Percentiles rank a stretch among this genome's conserved stretches.
Conservation (phyloP, 1,140 invertebrate species). For the Mactra quadrangularis region DNA sequence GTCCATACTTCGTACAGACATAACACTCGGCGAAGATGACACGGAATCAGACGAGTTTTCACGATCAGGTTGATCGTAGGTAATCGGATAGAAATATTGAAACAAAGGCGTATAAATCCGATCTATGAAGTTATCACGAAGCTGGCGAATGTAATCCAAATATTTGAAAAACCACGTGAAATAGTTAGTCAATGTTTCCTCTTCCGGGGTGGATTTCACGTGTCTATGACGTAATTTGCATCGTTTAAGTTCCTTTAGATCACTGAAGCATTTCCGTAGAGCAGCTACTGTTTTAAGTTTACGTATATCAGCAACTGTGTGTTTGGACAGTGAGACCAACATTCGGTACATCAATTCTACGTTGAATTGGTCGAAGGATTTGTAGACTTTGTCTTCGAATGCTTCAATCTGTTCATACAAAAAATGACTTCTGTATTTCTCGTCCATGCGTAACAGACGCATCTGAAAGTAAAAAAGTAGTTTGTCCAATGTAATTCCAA, state of each 20-base stretch:
- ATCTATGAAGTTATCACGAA: slow-evolving; percentile 75
- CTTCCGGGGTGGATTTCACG: slow-evolving; percentile 40
- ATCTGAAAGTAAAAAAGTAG: slow-evolving; percentile 72
- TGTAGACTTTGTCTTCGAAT: slow-evolving; percentile 78
- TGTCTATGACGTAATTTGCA: slow-evolving; percentile 59
- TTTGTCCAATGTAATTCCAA: too few relatives aligned
- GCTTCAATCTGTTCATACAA: slow-evolving; percentile 74
- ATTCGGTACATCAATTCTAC: slow-evolving; percentile 71
- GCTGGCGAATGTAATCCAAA: slow-evolving; percentile 73
- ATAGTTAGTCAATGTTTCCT: slow-evolving; percentile 72
- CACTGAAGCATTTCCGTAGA: slow-evolving; percentile 68
- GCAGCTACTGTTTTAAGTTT: slow-evolving; percentile 71
- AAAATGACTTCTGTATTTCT: slow-evolving; percentile 72
- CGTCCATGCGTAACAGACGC: slow-evolving; percentile 71
- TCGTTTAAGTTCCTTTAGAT: slow-evolving; percentile 66
- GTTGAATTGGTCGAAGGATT: slow-evolving; percentile 73
- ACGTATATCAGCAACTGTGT: slow-evolving; percentile 58
- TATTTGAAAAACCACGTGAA: slow-evolving; percentile 80
- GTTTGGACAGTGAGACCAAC: slow-evolving; percentile 67
- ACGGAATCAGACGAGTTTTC: slow-evolving; percentile 66
- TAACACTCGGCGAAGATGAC: slow-evolving; percentile 69
- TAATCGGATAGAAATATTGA: slow-evolving; percentile 75
- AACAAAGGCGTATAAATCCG: slow-evolving; percentile 77
- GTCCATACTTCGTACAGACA: slow-evolving; percentile 65
- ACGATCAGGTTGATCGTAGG: slow-evolving; percentile 53